These are phyloP conservation scores for Latrodectus geometricus DNA, from an alignment of 1,140 invertebrate genomes.

Conservation along the genomic window DNA sequence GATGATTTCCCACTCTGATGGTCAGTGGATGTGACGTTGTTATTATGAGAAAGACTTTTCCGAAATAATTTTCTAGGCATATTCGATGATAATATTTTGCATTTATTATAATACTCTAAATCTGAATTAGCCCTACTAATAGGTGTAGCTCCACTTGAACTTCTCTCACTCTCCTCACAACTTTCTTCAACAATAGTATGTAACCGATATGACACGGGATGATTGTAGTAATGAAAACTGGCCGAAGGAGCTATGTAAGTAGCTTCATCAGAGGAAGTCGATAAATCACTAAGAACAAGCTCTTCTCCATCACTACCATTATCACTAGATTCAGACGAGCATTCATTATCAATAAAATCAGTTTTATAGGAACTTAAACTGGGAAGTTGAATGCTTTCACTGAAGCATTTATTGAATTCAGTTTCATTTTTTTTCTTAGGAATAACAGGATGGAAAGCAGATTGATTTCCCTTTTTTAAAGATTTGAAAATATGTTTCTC, in stretches of 20 bases:
- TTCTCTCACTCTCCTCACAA: slow-evolving; percentile 82
- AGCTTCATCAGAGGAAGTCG: slow-evolving; percentile 57
- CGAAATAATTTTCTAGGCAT: slow-evolving; percentile 27
- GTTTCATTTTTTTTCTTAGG: slow-evolving; percentile 23
- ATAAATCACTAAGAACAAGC: slow-evolving; percentile 62
- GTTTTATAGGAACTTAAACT: slow-evolving; percentile 41
- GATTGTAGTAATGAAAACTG: slow-evolving; percentile 36
- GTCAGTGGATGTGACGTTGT: not conserved
- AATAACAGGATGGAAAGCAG: slow-evolving; percentile 38
- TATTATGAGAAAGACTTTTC: slow-evolving; percentile 15
- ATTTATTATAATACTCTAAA: slow-evolving; percentile 53
- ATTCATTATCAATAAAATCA: slow-evolving; percentile 39
- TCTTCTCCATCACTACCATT: slow-evolving; percentile 62
- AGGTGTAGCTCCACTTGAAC: slow-evolving; percentile 67
- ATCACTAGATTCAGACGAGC: slow-evolving; percentile 57
- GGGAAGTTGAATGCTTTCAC: not conserved
- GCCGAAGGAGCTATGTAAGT: slow-evolving; percentile 44
- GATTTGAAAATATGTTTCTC: slow-evolving; percentile 25
- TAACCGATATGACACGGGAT: slow-evolving; percentile 77
- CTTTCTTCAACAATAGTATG: slow-evolving; percentile 95
- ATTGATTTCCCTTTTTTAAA: slow-evolving; percentile 16
- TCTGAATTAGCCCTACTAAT: slow-evolving; percentile 32
- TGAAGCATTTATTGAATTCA: slow-evolving; percentile 4
- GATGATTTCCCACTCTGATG: slow-evolving; percentile 41
- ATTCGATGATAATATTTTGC: slow-evolving; percentile 16